Base-by-base conservation (phyloP, 2,888 invertebrate species). In the Branchinecta sandiegonensis region DNA sequence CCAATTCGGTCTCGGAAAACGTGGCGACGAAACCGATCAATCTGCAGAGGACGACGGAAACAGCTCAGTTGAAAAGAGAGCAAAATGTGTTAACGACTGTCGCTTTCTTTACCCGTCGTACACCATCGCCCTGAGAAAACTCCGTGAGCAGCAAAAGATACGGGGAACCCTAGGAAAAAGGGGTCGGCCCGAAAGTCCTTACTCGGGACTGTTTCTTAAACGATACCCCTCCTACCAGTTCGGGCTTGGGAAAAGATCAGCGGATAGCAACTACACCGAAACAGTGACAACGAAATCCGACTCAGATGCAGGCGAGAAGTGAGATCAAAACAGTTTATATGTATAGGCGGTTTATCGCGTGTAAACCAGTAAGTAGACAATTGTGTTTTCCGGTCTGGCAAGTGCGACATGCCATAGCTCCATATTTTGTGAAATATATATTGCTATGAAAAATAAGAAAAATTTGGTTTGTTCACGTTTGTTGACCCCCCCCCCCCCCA, bases 101-200 rank as follows among this genome's bases (percentile, higher is more conserved):
- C n/a, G 23, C 14, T 23, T 56, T n/a, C 23, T 23, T 56, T 56
- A 56, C 63, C 63, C 63, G n/a, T 56, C 63, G 9, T 56, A 56
- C 11, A 56, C 14, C 63, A 17, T 17, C 23, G 63, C 63, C 8
- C 63, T 56, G 63, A 56, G 23, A 56, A 56, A 56, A 56, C 63
- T 56, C 14, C n/a, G 63, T 8, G 63, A 56, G 23, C 63, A 56
- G 63, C 63, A 56, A 56, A 56, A 56, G 63, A 56, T 56, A 17
- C 11, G 63, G 10, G 63, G 63, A 56, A 56, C 63, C 11, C 63
- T 56, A 8, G 63, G 63, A 56, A 56, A 56, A 56, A 56, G 63
- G 23, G 63, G 63, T n/a, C n/a, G 23, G 23, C 14, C 63, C n/a
- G 63, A 56, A 56, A 37, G 37, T 37, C 63, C 12, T 17, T n/a